Percentiles rank a stretch among this genome's conserved stretches.
phyloP scores from a whole-genome alignment of 2,113 vertebrate species.

The Suncus etruscus region DNA sequence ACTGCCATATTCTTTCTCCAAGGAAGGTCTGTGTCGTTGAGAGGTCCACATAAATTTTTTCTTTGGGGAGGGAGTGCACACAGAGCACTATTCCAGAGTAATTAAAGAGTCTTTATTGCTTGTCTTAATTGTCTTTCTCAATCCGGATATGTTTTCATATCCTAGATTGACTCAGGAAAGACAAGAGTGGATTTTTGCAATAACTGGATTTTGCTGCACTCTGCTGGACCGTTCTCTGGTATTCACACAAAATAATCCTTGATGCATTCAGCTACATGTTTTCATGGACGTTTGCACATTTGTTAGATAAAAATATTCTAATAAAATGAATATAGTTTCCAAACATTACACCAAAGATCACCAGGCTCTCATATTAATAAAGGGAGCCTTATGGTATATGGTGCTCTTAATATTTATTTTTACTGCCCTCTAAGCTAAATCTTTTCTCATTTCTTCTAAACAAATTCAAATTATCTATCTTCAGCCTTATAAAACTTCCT shows the following conservation, averaged over 20 bases:
- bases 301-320: conserved; percentile 23
- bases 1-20: not conserved
- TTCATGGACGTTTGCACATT: not conserved
- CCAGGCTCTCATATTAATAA: not conserved
- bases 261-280: not conserved
- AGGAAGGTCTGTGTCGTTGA: not conserved
- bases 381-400: not conserved
- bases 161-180: conserved; percentile 50
- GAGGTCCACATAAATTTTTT: not conserved
- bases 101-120: not conserved
- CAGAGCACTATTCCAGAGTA: not conserved
- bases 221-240: conserved; percentile 85
- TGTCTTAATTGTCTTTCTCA: conserved; percentile 32
- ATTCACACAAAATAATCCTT: conserved; percentile 30
- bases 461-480: conserved; percentile 10
- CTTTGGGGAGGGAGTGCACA: not conserved
- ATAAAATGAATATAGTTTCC: not conserved
- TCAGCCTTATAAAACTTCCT: not conserved
- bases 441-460: conserved; percentile 36
- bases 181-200: conserved; percentile 67
- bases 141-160: conserved; percentile 17
- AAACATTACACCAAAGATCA: not conserved
- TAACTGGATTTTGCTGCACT: conserved; percentile 88
- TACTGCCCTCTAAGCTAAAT: not conserved
- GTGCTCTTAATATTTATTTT: conserved; percentile 12